phyloP scores from a whole-genome alignment of 2,888 invertebrate genomes.

The Amphimallon solstitiale region DNA sequence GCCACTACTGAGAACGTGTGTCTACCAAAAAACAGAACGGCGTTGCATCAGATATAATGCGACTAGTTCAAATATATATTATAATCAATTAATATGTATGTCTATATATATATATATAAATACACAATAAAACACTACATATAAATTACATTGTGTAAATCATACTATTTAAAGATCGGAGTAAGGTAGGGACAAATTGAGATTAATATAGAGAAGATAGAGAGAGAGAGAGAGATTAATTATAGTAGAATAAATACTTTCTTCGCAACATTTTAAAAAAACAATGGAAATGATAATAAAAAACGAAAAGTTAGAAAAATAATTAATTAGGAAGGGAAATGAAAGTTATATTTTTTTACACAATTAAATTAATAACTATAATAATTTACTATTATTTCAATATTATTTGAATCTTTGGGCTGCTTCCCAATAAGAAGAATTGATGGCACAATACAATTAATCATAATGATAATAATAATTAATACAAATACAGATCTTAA shows the following conservation, averaged over 20 bases:
- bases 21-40: slow-evolving; percentile 45
- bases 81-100: slow-evolving; percentile 42
- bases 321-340: slow-evolving; percentile 43
- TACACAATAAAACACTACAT: slow-evolving; percentile 62
- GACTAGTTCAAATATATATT: slow-evolving; percentile 54
- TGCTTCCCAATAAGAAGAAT: slow-evolving; percentile 43
- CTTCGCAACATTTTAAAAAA: too few species aligned
- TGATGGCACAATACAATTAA: slow-evolving; percentile 45
- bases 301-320: background rate
- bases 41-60: slow-evolving; percentile 52
- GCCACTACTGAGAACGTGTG: slow-evolving; percentile 37
- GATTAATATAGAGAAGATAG: slow-evolving; percentile 51
- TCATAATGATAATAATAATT: slow-evolving; percentile 32
- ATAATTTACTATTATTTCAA: slow-evolving; percentile 47
- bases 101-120: slow-evolving; percentile 47
- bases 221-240: slow-evolving; percentile 50
- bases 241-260: background rate
- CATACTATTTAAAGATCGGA: slow-evolving; percentile 39
- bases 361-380: slow-evolving; percentile 54
- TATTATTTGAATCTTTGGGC: slow-evolving; percentile 45
- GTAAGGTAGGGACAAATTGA: slow-evolving; percentile 20
- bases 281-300: background rate
- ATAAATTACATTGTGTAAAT: slow-evolving; percentile 53
- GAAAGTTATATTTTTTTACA: background rate
- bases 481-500: slow-evolving; percentile 45